Percentiles rank a stretch among this genome's conserved stretches.
Conservation (phyloP, 2,113 vertebrate genomes). For the Illadopsis cleaveri region DNA sequence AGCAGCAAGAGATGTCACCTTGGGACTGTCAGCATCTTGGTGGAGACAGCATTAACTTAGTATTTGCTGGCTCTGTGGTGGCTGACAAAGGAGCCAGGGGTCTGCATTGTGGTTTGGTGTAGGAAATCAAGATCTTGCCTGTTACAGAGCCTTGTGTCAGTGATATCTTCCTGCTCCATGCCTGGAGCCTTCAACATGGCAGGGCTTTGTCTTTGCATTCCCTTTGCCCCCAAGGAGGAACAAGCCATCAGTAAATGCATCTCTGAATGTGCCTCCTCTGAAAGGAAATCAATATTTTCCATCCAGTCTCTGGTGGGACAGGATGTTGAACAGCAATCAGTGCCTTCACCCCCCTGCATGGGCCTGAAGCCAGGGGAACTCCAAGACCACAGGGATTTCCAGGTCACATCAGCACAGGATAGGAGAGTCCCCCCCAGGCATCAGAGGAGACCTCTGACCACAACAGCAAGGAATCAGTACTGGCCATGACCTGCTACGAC, state of each 20-base stretch:
- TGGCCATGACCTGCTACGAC: accelerated
- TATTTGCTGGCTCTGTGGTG: background rate
- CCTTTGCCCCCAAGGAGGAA: background rate
- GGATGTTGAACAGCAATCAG: background rate
- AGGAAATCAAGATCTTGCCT: background rate
- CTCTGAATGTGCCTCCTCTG: background rate
- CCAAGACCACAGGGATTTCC: background rate
- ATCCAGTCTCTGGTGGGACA: background rate
- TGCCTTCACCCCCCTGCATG: background rate
- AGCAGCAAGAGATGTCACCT: background rate
- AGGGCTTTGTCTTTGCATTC: background rate
- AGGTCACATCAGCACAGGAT: background rate
- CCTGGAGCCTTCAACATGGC: background rate
- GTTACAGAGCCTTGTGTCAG: background rate
- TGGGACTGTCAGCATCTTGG: background rate
- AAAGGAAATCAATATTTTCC: constrained; percentile 17
- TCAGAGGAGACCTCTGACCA: background rate
- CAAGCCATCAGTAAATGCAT: background rate
- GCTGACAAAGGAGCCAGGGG: background rate
- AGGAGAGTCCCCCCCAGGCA: accelerated
- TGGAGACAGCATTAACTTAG: background rate
- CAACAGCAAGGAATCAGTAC: background rate
- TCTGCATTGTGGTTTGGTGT: background rate
- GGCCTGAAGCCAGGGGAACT: background rate
- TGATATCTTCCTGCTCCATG: background rate